These are phyloP conservation scores for Xylota segnis DNA, from an alignment of 2,888 invertebrate species.

Conservation along the genomic window DNA sequence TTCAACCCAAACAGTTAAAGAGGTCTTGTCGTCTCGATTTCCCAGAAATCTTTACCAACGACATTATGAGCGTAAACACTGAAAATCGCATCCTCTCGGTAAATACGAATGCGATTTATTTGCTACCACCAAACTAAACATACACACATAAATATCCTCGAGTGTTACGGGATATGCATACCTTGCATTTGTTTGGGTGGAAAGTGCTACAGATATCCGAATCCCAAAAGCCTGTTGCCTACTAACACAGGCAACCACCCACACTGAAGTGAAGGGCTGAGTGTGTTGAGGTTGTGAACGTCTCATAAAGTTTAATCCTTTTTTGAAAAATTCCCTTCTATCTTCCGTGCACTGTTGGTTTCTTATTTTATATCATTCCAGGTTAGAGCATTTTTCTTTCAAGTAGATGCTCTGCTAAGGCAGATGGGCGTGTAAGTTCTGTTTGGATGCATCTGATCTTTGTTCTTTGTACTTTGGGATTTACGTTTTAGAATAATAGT, in stretches of 20 bases:
- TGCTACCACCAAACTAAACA: constrained; percentile 59
- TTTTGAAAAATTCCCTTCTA: constrained; percentile 55
- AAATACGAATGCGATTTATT: constrained; percentile 75
- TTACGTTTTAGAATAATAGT: constrained; percentile 59
- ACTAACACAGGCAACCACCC: constrained; percentile 41
- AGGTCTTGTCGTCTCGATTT: constrained; percentile 50
- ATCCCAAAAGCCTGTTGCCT: constrained; percentile 42
- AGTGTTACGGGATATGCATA: constrained; percentile 56
- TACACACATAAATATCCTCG: constrained; percentile 59
- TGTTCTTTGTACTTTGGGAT: constrained; percentile 63
- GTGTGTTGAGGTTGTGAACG: constrained; percentile 52
- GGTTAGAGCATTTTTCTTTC: constrained; percentile 66
- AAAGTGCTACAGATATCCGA: constrained; percentile 22
- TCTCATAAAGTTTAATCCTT: constrained; percentile 74
- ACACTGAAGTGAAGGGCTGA: constrained; percentile 4
- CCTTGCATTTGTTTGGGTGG: constrained; percentile 38
- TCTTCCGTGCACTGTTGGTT: not conserved
- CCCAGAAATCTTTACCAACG: constrained; percentile 61
- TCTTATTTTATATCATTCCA: constrained; percentile 58
- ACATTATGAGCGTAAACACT: constrained; percentile 73
- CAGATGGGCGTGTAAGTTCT: constrained; percentile 32
- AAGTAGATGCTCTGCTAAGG: constrained; percentile 34
- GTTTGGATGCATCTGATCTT: constrained; percentile 61
- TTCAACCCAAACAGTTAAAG: constrained; percentile 45
- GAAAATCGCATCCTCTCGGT: constrained; percentile 74